phyloP scores from a whole-genome alignment of 2,797 vertebrate species.

The Numenius phaeopus region DNA sequence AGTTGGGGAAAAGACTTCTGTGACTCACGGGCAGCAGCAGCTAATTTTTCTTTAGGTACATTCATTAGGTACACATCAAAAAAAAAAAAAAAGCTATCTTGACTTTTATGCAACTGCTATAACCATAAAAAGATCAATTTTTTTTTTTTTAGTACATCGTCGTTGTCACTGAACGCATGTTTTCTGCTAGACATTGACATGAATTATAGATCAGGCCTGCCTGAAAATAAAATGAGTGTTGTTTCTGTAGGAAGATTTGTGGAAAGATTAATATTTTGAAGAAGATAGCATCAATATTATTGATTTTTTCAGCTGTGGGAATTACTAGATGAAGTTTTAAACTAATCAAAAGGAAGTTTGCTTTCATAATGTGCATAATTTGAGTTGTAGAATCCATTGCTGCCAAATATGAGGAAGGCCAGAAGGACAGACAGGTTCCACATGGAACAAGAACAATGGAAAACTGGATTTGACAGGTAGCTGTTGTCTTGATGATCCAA shows the following conservation, averaged over 20 bases:
- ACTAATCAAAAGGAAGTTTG: neutral
- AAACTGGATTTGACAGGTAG: neutral
- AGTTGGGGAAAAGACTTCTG: neutral
- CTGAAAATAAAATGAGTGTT: neutral
- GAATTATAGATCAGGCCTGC: neutral
- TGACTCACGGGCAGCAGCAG: neutral
- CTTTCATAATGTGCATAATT: neutral
- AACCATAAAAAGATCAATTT: neutral
- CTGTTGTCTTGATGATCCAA: neutral
- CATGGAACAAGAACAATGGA: neutral
- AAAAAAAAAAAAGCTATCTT: neutral
- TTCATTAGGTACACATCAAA: neutral
- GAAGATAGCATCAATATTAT: neutral
- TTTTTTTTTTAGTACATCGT: neutral
- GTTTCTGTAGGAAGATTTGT: neutral
- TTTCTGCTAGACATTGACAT: neutral
- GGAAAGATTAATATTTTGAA: neutral
- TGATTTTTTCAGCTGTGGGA: neutral
- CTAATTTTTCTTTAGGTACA: neutral
- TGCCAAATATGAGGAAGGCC: neutral
- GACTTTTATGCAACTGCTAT: neutral
- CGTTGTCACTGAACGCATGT: neutral
- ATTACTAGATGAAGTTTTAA: neutral
- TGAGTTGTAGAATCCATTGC: neutral
- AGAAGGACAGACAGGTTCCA: neutral